Conservation (phyloP, 2,797 vertebrate genomes). For the Mastacembelus armatus region DNA sequence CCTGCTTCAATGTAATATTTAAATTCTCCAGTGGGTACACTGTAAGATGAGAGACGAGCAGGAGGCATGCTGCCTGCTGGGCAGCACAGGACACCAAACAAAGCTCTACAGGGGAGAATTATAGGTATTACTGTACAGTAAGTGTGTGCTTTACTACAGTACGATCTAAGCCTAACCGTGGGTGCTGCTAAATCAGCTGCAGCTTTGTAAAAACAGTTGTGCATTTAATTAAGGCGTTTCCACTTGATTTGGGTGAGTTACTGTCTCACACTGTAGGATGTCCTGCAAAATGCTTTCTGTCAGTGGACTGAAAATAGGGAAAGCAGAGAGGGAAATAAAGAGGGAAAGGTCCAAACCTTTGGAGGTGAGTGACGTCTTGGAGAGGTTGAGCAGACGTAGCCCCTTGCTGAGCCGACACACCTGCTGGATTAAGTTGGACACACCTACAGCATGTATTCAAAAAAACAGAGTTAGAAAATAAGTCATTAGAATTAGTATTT, state of each 20-base stretch:
- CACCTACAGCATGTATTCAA: conserved; percentile 71
- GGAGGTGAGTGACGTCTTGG: conserved; percentile 91
- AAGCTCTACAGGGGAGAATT: conserved; percentile 19
- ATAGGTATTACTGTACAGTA: conserved; percentile 36
- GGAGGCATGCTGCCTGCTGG: conserved; percentile 43
- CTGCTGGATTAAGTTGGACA: conserved; percentile 91
- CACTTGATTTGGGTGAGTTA: background rate
- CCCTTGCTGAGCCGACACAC: conserved; percentile 91
- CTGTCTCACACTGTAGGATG: background rate
- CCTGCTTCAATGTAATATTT: conserved; percentile 66
- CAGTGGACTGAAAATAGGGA: background rate
- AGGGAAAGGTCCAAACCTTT: conserved; percentile 80
- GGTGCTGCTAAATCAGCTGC: conserved; percentile 12
- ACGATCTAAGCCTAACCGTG: conserved; percentile 12
- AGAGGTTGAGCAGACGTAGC: conserved; percentile 91
- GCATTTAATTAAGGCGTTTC: conserved; percentile 7
- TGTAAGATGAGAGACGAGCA: conserved; percentile 47
- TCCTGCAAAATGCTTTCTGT: background rate
- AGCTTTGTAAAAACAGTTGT: background rate
- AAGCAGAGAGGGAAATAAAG: background rate
- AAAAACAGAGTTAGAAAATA: background rate
- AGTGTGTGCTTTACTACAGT: conserved; percentile 1
- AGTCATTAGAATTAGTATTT: background rate
- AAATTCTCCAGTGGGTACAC: conserved; percentile 59
- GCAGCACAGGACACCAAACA: conserved; percentile 34